Evolutionary conservation across 1,140 invertebrate genomes (phyloP), one percentile per base, ranked within the genome.

Genomic region (Hermetia illucens): DNA sequence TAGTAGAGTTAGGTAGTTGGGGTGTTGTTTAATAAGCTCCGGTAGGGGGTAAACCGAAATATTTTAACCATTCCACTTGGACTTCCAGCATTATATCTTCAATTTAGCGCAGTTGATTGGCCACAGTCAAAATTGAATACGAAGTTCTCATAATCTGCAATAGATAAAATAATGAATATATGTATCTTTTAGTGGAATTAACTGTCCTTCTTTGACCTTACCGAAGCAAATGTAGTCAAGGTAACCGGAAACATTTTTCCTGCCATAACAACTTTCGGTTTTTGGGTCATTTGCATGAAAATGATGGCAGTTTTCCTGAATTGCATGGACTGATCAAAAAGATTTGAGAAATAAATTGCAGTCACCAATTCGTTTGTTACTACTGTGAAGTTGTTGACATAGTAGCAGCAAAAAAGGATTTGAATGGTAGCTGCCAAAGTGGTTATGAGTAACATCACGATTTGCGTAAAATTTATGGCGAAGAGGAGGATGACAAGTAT

Each of bases 231-330:
- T 21, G 42, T 44, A 18, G 40, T 38, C 30, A 44, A 29, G 6
- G 42, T 40, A 3, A 44, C 36, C 21, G 42, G 39, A 25, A 34
- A 38, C 34, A 44, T 36, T 30, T 40, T 36, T 3, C 38, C 42
- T 1, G 42, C 42, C 34, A 37, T 32, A 10, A 44, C 20, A 1
- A 36, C 17, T 15, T 27, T 37, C 12, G 34, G 21, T 8, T 33
- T 40, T 17, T 44, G 42, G 2, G 42, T 39, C 12, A 38, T 38
- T 30, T 40, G 42, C 42, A 44, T 44, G n/a, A 44, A 40, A 29
- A 40, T 37, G 1, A 44, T 44, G n/a, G 40, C 30, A 12, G 35
- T 44, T 38, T 40, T 40, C 2, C 38, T 38, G 33, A 44, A 44
- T 33, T 34, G 24, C 5, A 13, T 19, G 22, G 35, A 31, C 22